phyloP scores from a whole-genome alignment of 2,888 invertebrate species.

The Rotaria magnacalcarata region DNA sequence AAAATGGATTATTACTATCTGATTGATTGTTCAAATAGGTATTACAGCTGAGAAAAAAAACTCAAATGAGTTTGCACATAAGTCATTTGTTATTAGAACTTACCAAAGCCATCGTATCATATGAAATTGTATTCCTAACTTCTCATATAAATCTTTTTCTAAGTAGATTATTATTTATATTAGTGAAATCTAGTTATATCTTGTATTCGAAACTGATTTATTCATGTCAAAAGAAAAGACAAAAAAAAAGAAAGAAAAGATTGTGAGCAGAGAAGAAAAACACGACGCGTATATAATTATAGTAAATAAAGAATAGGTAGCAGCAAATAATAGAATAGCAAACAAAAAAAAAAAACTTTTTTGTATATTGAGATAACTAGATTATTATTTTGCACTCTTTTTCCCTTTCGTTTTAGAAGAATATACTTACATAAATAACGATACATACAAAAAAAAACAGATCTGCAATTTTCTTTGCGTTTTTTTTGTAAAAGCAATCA shows the following conservation, averaged over 20 bases:
- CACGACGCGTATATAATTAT: not conserved
- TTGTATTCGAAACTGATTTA: conserved; percentile 23
- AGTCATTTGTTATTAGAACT: no score
- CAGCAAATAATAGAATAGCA: not conserved
- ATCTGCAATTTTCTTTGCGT: not conserved
- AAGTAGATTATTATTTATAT: no score
- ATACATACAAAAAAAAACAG: not conserved
- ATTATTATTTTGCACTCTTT: not conserved
- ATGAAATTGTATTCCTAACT: no score
- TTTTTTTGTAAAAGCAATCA: not conserved
- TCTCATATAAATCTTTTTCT: no score
- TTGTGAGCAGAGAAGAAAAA: not conserved
- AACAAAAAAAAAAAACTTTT: not conserved
- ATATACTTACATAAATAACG: not conserved
- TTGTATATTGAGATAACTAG: not conserved
- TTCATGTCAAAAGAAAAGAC: not conserved
- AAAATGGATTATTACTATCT: not conserved
- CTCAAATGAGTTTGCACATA: no score
- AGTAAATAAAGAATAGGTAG: not conserved
- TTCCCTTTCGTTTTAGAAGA: not conserved
- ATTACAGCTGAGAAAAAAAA: no score
- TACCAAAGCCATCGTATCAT: no score
- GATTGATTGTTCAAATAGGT: not conserved
- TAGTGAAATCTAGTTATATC: not conserved
- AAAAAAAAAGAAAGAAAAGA: not conserved